phyloP scores from a whole-genome alignment of 1,140 invertebrate species.

The Phortica variegata region DNA sequence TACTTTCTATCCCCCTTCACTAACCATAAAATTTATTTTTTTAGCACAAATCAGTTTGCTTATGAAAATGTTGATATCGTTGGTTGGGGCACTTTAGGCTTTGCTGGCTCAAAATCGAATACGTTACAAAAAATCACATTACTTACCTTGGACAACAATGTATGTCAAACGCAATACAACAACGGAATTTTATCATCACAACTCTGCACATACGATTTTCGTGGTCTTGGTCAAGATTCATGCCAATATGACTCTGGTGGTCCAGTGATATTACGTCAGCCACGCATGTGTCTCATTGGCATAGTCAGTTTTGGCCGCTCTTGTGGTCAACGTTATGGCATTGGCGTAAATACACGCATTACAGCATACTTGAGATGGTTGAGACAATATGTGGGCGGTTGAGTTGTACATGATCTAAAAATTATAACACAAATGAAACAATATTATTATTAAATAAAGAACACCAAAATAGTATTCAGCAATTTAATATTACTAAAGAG shows the following conservation, averaged over 20 bases:
- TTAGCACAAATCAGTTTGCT: slow-evolving; percentile 20
- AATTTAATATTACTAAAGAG: too few relatives aligned
- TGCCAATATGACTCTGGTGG: slow-evolving; percentile 53
- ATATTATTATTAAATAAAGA: too few relatives aligned
- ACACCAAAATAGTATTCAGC: too few relatives aligned
- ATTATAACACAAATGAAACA: too few relatives aligned
- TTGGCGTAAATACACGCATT: slow-evolving; percentile 70
- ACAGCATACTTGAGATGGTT: slow-evolving; percentile 70
- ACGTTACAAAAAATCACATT: slow-evolving; percentile 38
- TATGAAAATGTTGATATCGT: slow-evolving; percentile 33
- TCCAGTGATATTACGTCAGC: slow-evolving; percentile 32
- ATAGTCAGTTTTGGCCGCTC: slow-evolving; percentile 66
- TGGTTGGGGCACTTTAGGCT: slow-evolving; percentile 47
- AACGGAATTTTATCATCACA: slow-evolving; percentile 22
- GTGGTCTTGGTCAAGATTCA: slow-evolving; percentile 35
- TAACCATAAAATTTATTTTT: background rate
- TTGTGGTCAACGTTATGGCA: slow-evolving; percentile 59
- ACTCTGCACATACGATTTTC: slow-evolving; percentile 40
- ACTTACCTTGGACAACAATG: slow-evolving; percentile 29
- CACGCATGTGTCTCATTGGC: slow-evolving; percentile 58
- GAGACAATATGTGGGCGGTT: slow-evolving; percentile 22
- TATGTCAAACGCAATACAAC: slow-evolving; percentile 29
- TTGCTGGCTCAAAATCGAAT: slow-evolving; percentile 36
- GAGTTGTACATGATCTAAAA: slow-evolving; percentile 29
- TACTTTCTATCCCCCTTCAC: background rate